phyloP scores from a whole-genome alignment of 30 jellyfish, hydroid and myxozoan species.

The Aurelia sp. region DNA sequence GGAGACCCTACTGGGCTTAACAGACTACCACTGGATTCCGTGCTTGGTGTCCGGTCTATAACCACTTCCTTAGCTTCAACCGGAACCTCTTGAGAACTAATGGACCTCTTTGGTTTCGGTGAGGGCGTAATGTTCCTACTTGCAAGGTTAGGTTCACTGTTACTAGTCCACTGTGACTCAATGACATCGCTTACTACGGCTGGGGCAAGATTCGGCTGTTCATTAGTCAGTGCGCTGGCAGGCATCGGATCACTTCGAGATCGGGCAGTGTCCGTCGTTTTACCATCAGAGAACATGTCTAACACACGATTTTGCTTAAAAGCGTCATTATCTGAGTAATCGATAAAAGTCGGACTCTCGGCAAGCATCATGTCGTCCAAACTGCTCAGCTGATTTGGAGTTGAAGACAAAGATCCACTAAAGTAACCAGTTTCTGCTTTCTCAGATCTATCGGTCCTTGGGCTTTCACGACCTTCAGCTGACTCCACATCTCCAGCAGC shows the following conservation, averaged over 20 bases:
- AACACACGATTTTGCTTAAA: constrained; percentile 48
- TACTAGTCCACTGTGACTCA: constrained; percentile 65
- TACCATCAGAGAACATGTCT: constrained; percentile 22
- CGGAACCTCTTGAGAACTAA: constrained; percentile 32
- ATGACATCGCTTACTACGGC: constrained; percentile 2
- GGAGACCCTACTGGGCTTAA: constrained; percentile 64
- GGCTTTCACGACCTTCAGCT: constrained; percentile 75
- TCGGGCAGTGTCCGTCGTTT: constrained; percentile 22
- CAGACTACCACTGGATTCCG: constrained; percentile 41
- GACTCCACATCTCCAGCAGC: constrained; percentile 66
- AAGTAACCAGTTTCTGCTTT: constrained; percentile 81
- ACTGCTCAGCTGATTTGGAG: constrained; percentile 81
- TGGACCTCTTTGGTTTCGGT: constrained; percentile 19
- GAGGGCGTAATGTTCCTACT: constrained; percentile 20
- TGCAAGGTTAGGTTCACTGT: constrained; percentile 74
- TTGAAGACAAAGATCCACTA: constrained; percentile 74
- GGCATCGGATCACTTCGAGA: constrained; percentile 79
- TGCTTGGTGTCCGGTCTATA: constrained; percentile 57
- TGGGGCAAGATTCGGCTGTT: constrained; percentile 26
- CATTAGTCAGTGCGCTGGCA: constrained; percentile 12
- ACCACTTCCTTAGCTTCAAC: constrained; percentile 17
- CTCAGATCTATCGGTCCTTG: constrained; percentile 59
- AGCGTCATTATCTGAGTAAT: constrained; percentile 28
- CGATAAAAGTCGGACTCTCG: constrained; percentile 67
- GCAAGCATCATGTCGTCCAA: constrained; percentile 76